Percentiles rank a stretch among this genome's conserved stretches.
These are phyloP conservation scores for Chymomyza costata DNA, from an alignment of 1,140 invertebrate genomes.

Conservation along the genomic window DNA sequence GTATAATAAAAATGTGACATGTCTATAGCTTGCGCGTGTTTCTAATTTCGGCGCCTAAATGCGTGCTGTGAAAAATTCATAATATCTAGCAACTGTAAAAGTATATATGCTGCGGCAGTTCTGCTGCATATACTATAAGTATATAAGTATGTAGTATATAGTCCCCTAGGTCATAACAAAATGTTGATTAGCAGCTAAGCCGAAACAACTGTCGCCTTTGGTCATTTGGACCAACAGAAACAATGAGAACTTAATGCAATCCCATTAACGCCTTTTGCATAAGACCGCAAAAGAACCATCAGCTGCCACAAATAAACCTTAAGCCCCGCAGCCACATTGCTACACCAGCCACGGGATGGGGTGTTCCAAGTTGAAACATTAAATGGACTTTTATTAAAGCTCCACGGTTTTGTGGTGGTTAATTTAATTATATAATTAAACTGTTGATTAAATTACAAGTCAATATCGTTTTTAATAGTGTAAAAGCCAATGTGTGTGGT, in stretches of 20 bases:
- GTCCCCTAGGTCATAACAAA: too few relatives aligned
- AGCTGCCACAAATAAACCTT: not conserved
- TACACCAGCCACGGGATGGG: too few relatives aligned
- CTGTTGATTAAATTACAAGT: constrained; percentile 46
- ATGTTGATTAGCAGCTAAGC: constrained; percentile 17
- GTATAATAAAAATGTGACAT: too few relatives aligned
- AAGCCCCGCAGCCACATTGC: too few relatives aligned
- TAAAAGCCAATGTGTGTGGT: not conserved
- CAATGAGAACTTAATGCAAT: not conserved
- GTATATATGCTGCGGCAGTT: not conserved
- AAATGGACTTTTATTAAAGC: too few relatives aligned
- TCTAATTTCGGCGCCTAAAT: constrained; percentile 6
- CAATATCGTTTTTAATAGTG: constrained; percentile 27
- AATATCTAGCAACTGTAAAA: constrained; percentile 6
- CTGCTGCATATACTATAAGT: not conserved
- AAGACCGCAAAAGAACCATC: not conserved
- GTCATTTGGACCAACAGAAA: too few relatives aligned
- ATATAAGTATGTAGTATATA: too few relatives aligned
- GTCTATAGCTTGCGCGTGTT: not conserved
- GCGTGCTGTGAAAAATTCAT: constrained; percentile 22
- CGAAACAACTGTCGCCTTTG: too few relatives aligned
- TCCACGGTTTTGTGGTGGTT: constrained; percentile 21
- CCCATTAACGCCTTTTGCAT: not conserved
- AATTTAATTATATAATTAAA: constrained; percentile 47
- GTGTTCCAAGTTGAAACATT: too few relatives aligned